phyloP scores from a whole-genome alignment of 2,797 vertebrate genomes.

The Cirrhinus mrigala region DNA sequence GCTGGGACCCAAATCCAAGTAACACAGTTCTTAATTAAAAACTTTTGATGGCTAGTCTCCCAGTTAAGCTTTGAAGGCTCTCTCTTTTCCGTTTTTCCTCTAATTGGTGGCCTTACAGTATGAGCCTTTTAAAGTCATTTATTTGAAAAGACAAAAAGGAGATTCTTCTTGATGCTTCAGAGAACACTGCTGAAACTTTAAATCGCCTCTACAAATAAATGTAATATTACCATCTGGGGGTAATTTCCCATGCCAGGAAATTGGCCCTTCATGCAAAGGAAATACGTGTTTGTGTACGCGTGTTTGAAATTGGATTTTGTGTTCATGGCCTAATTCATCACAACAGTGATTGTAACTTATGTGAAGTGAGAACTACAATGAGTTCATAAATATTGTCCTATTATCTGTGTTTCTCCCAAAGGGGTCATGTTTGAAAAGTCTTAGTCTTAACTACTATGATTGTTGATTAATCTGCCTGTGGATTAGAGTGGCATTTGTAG shows the following conservation, averaged over 20 bases:
- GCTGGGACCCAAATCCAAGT: slow-evolving; percentile 50
- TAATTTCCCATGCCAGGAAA: slow-evolving; percentile 45
- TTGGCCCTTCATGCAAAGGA: slow-evolving; percentile 30
- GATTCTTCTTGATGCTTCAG: slow-evolving; percentile 52
- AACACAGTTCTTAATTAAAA: slow-evolving; percentile 65
- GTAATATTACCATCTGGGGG: slow-evolving; percentile 49
- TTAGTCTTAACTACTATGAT: neutral
- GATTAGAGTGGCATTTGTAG: slow-evolving; percentile 44
- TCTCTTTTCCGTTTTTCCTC: slow-evolving; percentile 47
- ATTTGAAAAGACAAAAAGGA: slow-evolving; percentile 57
- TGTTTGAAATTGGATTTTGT: slow-evolving; percentile 33
- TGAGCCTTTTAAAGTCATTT: slow-evolving; percentile 55
- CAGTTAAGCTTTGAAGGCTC: slow-evolving; percentile 48
- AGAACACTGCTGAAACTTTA: slow-evolving; percentile 43
- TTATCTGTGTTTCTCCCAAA: neutral
- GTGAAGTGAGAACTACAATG: slow-evolving; percentile 8
- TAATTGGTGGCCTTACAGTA: slow-evolving; percentile 56
- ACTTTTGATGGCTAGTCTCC: slow-evolving; percentile 56
- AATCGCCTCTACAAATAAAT: slow-evolving; percentile 41
- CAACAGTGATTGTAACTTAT: neutral
- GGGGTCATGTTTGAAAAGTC: neutral
- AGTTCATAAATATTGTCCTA: slow-evolving; percentile 17
- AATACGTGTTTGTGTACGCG: slow-evolving; percentile 3
- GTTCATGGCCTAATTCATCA: slow-evolving; percentile 4
- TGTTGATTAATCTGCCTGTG: slow-evolving; percentile 44